Conservation (phyloP, 2,113 vertebrate genomes). For the Danio rerio region GRCz12tu NC_133186.1:18643001-18643500, state of each 20-base stretch:
- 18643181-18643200: conserved; percentile 10
- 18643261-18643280: background rate
- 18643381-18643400: conserved; percentile 59
- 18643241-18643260: conserved; percentile 8
- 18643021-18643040: no score
- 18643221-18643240: conserved; percentile 6
- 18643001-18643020: no score
- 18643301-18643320: conserved; percentile 26
- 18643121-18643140: conserved; percentile 9
- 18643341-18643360: conserved; percentile 57
- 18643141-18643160: conserved; percentile 25
- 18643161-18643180: background rate
- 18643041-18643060: no score
- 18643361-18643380: conserved; percentile 28
- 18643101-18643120: no score
- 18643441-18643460: conserved; percentile 74
- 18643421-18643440: conserved; percentile 80
- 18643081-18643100: background rate
- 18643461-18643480: conserved; percentile 75
- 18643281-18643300: background rate
- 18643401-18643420: conserved; percentile 59
- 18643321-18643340: conserved; percentile 55
- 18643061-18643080: no score
- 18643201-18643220: background rate
- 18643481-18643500: conserved; percentile 76